Percentiles rank a stretch among this genome's conserved stretches.
Conservation (phyloP, 2,888 invertebrate genomes). For the Tetragonisca angustula region DNA sequence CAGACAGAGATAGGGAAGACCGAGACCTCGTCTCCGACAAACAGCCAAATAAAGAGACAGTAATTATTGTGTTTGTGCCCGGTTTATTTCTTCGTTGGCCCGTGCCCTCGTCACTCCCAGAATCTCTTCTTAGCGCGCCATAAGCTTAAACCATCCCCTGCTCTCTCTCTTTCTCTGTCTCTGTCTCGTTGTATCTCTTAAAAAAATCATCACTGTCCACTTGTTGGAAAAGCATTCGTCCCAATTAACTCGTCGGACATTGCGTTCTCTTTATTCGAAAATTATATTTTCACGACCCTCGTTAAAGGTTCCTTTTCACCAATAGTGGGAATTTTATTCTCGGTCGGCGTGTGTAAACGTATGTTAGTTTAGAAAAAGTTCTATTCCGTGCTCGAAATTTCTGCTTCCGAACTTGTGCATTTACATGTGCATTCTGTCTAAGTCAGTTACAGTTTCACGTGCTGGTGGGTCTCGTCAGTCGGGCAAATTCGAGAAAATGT, state of each 20-base stretch:
- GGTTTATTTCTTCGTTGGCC: slow-evolving; percentile 78
- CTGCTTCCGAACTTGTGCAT: not conserved
- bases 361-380: not conserved
- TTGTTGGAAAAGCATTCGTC: slow-evolving; percentile 3
- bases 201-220: slow-evolving; percentile 49
- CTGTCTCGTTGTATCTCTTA: slow-evolving; percentile 21
- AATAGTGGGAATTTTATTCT: too few species aligned
- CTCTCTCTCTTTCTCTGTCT: not conserved
- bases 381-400: not conserved
- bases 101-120: slow-evolving; percentile 46
- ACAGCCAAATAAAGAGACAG: slow-evolving; percentile 82
- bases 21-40: slow-evolving; percentile 75
- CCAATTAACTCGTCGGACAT: slow-evolving; percentile 38
- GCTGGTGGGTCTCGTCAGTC: not conserved
- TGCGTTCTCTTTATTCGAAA: not conserved
- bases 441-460: not conserved
- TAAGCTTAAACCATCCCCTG: not conserved
- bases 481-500: slow-evolving; percentile 19
- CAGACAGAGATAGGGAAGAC: slow-evolving; percentile 53
- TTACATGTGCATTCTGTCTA: not conserved
- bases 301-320: not conserved
- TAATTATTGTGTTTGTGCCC: slow-evolving; percentile 82
- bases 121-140: slow-evolving; percentile 36
- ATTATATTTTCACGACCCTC: slow-evolving; percentile 1
- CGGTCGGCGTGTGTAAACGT: not conserved